These are phyloP conservation scores for Nerophis lumbriciformis DNA, from an alignment of 2,113 vertebrate species.

Conservation along the genomic window DNA sequence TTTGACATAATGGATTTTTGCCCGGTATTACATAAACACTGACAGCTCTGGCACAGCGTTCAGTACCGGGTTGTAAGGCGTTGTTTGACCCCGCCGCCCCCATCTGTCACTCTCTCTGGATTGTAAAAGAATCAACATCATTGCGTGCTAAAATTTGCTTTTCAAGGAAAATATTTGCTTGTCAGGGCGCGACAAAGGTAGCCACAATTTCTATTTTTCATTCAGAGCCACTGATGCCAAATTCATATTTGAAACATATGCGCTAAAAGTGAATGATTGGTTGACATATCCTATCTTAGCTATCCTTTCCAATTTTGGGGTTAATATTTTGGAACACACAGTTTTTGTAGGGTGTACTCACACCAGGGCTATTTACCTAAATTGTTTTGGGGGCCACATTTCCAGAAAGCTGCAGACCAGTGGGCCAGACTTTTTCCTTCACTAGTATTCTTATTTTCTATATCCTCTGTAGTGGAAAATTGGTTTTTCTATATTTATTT, in stretches of 20 bases:
- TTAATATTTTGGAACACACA: constrained; percentile 24
- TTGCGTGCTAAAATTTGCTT: constrained; percentile 9
- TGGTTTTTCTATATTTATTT: too few relatives aligned
- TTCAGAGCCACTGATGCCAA: constrained; percentile 5
- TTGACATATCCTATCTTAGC: constrained; percentile 18
- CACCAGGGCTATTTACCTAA: too few relatives aligned
- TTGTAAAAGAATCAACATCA: constrained; percentile 45
- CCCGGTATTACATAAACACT: constrained; percentile 65
- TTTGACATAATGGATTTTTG: constrained; percentile 79
- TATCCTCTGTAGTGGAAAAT: too few relatives aligned
- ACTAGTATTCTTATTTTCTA: too few relatives aligned
- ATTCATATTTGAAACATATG: constrained; percentile 16
- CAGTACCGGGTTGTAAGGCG: constrained; percentile 33
- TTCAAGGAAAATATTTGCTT: constrained; percentile 18
- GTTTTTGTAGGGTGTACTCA: too few relatives aligned
- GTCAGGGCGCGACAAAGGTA: constrained; percentile 9
- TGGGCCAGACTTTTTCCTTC: too few relatives aligned
- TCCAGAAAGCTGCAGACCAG: too few relatives aligned
- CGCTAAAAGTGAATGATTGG: constrained; percentile 8
- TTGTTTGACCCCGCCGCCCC: constrained; percentile 57
- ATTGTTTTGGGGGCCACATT: too few relatives aligned
- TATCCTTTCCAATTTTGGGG: constrained; percentile 31
- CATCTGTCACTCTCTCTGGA: constrained; percentile 42
- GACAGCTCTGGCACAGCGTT: constrained; percentile 45
- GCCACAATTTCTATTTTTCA: constrained; percentile 8